These are phyloP conservation scores for Venustoraphidia nigricollis DNA, from an alignment of 2,888 invertebrate species.

Conservation along the genomic window DNA sequence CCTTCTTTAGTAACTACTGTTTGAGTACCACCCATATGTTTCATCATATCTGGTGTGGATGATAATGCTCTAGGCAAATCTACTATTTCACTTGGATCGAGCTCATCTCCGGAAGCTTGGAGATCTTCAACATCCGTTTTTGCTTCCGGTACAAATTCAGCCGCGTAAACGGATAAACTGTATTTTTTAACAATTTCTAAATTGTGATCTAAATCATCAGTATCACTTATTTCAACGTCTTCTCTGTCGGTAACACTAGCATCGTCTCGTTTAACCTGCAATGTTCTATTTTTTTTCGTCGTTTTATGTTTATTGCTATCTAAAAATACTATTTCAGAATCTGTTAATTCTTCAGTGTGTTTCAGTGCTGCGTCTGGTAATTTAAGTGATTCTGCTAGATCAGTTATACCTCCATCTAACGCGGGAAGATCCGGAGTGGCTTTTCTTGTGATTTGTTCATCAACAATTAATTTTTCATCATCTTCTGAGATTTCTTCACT, in stretches of 20 bases:
- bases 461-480: constrained; percentile 17
- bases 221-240: constrained; percentile 26
- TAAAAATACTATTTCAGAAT: constrained; percentile 17
- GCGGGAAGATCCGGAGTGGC: constrained; percentile 15
- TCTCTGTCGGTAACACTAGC: constrained; percentile 24
- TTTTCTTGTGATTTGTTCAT: constrained; percentile 7
- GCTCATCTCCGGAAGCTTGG: constrained; percentile 24
- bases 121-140: constrained; percentile 30
- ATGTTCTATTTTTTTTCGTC: too few species aligned
- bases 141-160: constrained; percentile 8
- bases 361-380: too few species aligned
- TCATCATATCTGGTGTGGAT: constrained; percentile 19
- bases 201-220: constrained; percentile 15
- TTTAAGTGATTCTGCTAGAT: constrained; percentile 11
- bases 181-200: constrained; percentile 8
- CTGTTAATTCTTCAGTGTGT: constrained; percentile 12
- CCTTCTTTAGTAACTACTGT: constrained; percentile 21
- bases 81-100: constrained; percentile 7
- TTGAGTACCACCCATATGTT: constrained; percentile 17
- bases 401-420: constrained; percentile 16
- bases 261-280: background rate
- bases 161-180: constrained; percentile 7
- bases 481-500: constrained; percentile 26
- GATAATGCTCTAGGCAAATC: constrained; percentile 11
- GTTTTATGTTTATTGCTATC: constrained; percentile 10